Base-by-base conservation (phyloP, 2,888 invertebrate species). In the Spisula subtruncata region DNA sequence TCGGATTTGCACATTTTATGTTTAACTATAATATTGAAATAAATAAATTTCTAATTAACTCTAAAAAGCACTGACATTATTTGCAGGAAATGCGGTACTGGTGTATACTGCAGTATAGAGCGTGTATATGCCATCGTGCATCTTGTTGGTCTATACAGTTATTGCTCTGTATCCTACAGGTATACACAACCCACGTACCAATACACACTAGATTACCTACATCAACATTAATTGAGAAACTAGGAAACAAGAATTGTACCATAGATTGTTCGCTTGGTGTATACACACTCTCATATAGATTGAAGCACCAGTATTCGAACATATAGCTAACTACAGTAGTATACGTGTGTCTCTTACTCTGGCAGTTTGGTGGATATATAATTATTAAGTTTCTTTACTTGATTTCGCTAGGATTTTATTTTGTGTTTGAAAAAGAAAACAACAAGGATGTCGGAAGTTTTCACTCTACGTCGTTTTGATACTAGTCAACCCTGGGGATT, bases 401-500 rank as follows among this genome's bases (percentile, higher is more conserved):
- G 32, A 12, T 35, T 66, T 0, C 60, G 25, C 12, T 66, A 25
- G 25, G 60, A 32, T 75, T 75, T 32, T 75, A 32, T 75, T 75
- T 32, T 75, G 29, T 75, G 35, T 75, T 75, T 16, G 35, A 75
- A 41, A 16, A 32, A 85, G 71, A 84, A 41, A 91, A 29, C n/a
- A n/a, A n/a, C n/a, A n/a, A n/a, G n/a, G 75, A 87, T 81, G 83
- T 46, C 89, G 12, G 71, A 56, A 16, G 54, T 79, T 83, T 89
- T 96, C 12, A 92, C 94, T 60, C 93, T 96, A 25, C 90, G 95
- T 66, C 87, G 96, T 41, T 93, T 91, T 88, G 95, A 96, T 83
- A 96, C 96, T 8, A 94, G 95, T 71, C 96, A 96, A 91, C 95
- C 95, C 35, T 96, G 96, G 96, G 96, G 96, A 10, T 96, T 96